Evolutionary conservation across 2,888 invertebrate genomes (phyloP).

Genomic region (Caenorhabditis sp.): DNA sequence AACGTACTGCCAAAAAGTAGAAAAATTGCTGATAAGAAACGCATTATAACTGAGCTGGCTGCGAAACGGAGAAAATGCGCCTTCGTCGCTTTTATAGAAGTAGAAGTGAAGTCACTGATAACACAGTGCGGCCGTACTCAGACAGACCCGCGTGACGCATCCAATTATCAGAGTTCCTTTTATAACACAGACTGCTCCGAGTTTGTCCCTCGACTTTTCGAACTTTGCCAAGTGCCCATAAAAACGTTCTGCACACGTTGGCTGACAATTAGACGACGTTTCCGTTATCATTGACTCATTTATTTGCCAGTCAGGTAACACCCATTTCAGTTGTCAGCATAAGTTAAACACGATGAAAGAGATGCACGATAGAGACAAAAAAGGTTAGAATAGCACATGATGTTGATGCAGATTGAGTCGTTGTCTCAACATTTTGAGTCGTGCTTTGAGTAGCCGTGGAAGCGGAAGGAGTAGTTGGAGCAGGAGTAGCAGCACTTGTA

Average conservation of each 20-base stretch:
- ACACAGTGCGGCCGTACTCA: too few relatives aligned
- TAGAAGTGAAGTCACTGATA: too few relatives aligned
- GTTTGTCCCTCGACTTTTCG: too few relatives aligned
- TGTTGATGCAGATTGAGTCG: neutral
- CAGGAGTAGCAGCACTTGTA: neutral
- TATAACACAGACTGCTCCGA: too few relatives aligned
- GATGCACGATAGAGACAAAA: neutral
- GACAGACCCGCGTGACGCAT: too few relatives aligned
- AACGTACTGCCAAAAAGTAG: neutral
- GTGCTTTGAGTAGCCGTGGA: neutral
- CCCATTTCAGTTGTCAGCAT: constrained; percentile 3
- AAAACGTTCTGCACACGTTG: too few relatives aligned
- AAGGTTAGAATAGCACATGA: neutral
- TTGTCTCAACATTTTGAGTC: neutral
- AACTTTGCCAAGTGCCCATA: too few relatives aligned
- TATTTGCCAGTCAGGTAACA: constrained; percentile 12
- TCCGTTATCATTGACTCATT: constrained; percentile 14
- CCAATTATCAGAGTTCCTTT: too few relatives aligned
- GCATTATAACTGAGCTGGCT: too few relatives aligned
- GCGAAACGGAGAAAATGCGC: too few relatives aligned
- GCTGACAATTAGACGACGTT: constrained; percentile 4
- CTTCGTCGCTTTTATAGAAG: too few relatives aligned
- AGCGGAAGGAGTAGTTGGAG: neutral
- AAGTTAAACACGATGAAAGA: neutral
- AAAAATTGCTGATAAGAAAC: neutral